phyloP scores from a whole-genome alignment of 2,113 vertebrate genomes.

The Ceyx melanurus region DNA sequence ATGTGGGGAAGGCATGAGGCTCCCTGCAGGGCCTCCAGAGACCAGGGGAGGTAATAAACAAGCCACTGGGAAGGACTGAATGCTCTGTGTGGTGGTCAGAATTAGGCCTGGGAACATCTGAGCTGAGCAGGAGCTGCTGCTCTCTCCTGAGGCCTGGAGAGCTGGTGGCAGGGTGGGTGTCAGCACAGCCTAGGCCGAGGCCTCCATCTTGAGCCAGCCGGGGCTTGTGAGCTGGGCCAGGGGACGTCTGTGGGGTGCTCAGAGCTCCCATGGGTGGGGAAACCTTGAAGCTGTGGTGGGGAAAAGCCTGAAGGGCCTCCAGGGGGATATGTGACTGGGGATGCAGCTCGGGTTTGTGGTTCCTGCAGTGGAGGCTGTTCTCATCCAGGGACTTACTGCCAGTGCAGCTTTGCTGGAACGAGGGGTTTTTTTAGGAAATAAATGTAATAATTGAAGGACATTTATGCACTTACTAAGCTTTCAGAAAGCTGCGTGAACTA shows the following conservation, averaged over 20 bases:
- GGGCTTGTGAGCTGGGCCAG: rapidly evolving
- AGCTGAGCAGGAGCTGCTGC: background rate
- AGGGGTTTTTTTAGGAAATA: background rate
- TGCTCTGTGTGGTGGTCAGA: rapidly evolving
- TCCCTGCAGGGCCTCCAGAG: background rate
- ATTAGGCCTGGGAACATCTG: background rate
- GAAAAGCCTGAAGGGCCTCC: background rate
- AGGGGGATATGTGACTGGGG: background rate
- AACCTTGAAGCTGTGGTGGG: rapidly evolving
- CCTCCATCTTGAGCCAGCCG: rapidly evolving
- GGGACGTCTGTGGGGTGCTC: rapidly evolving
- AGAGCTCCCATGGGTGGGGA: rapidly evolving
- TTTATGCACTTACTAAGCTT: background rate
- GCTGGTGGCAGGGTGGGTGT: rapidly evolving
- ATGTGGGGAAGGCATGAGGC: rapidly evolving
- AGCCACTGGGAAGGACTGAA: rapidly evolving
- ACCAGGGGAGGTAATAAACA: background rate
- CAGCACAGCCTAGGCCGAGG: rapidly evolving
- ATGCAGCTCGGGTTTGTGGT: background rate
- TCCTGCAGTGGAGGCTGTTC: rapidly evolving
- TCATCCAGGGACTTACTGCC: background rate
- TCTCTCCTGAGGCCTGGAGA: rapidly evolving
- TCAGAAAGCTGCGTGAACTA: background rate
- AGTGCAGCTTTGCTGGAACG: background rate
- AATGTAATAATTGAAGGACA: background rate